Conservation (phyloP, 2,888 invertebrate genomes). For the Beris morrisii region DNA sequence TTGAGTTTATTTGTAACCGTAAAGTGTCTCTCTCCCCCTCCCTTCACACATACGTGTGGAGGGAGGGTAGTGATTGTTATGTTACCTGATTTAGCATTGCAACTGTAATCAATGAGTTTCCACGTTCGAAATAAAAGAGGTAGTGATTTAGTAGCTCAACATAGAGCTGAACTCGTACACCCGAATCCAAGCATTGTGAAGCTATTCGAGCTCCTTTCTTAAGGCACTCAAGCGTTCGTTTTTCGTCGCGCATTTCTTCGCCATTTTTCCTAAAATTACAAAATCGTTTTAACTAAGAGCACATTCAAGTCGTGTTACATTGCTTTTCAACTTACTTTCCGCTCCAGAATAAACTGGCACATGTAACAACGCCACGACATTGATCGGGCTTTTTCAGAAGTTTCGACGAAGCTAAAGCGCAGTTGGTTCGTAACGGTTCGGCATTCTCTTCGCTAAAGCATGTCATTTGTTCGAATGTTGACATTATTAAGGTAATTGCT, state of each 20-base stretch:
- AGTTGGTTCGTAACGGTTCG: conserved; percentile 93
- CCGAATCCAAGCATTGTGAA: conserved; percentile 96
- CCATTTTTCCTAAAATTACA: conserved; percentile 50
- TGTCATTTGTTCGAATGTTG: conserved; percentile 91
- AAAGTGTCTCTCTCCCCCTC: too few relatives aligned
- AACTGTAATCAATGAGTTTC: conserved; percentile 66
- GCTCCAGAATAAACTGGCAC: conserved; percentile 97
- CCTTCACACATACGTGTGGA: too few relatives aligned
- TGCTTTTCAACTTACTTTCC: conserved; percentile 60
- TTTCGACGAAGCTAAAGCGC: conserved; percentile 93
- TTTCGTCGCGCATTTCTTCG: conserved; percentile 80
- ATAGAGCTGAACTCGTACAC: conserved; percentile 93
- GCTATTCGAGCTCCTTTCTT: conserved; percentile 95
- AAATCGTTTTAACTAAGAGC: conserved; percentile 4
- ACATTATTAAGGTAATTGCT: conserved; percentile 93
- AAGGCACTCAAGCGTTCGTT: conserved; percentile 89
- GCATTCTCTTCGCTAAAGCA: conserved; percentile 97
- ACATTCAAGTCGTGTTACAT: background rate
- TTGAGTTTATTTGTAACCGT: background rate
- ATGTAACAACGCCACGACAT: conserved; percentile 89
- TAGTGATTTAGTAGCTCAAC: conserved; percentile 94
- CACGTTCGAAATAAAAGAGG: conserved; percentile 89
- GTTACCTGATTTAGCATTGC: conserved; percentile 61
- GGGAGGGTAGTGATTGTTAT: background rate
- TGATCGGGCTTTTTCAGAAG: conserved; percentile 98